These are phyloP conservation scores for Drosophila arawakana DNA, from an alignment of 1,140 invertebrate genomes.

Conservation along the genomic window DNA sequence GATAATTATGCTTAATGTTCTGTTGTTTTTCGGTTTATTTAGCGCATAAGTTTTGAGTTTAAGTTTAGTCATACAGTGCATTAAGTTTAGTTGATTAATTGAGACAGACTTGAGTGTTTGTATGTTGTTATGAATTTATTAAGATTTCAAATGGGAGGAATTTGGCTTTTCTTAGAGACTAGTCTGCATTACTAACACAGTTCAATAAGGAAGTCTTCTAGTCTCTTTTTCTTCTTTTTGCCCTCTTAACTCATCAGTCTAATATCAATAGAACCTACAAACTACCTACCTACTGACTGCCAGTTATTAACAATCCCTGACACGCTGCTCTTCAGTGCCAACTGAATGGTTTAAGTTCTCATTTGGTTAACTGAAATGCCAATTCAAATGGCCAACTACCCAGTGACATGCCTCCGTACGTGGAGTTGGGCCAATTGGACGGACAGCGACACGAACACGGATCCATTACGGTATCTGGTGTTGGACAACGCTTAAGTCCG, in stretches of 20 bases:
- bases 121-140: no score
- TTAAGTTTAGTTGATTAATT: no score
- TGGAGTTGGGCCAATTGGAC: conserved; percentile 7
- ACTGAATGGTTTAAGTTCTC: conserved; percentile 11
- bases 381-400: conserved; percentile 56
- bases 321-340: neutral
- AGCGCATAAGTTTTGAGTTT: neutral
- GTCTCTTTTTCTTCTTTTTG: no score
- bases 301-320: neutral
- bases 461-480: conserved; percentile 68
- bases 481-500: conserved; percentile 68
- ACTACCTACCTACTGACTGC: neutral
- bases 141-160: no score
- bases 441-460: conserved; percentile 40
- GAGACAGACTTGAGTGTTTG: no score
- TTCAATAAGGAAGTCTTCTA: no score
- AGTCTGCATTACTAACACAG: no score
- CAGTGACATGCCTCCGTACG: conserved; percentile 15
- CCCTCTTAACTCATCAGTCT: no score
- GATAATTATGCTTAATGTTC: neutral
- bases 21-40: neutral
- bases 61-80: no score
- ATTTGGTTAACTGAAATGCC: conserved; percentile 54
- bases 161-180: no score
- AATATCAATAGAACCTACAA: neutral